These are phyloP conservation scores for Tarsius wallacei DNA, from an alignment of 2,797 vertebrate species.

Conservation along the genomic window DNA sequence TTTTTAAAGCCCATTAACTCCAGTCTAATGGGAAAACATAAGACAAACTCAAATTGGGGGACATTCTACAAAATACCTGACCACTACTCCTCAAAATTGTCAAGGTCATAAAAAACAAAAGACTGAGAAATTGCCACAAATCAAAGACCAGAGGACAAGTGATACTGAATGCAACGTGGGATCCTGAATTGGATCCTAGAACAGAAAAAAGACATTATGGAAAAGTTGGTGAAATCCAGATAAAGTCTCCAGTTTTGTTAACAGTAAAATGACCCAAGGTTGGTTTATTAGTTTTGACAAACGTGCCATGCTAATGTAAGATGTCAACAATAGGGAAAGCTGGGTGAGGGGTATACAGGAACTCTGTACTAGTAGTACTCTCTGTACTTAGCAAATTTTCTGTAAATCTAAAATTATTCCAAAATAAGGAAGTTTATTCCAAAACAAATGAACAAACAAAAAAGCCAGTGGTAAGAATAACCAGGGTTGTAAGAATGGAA, in stretches of 20 bases:
- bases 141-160: neutral
- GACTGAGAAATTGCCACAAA: slow-evolving; percentile 44
- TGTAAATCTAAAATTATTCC: slow-evolving; percentile 4
- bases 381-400: neutral
- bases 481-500: neutral
- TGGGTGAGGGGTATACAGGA: neutral
- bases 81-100: slow-evolving; percentile 54
- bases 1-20: neutral
- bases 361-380: neutral
- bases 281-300: slow-evolving; percentile 60
- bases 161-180: neutral
- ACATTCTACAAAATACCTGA: slow-evolving; percentile 36
- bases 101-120: slow-evolving; percentile 67
- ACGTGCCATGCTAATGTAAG: neutral
- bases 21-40: slow-evolving; percentile 14
- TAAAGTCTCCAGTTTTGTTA: neutral
- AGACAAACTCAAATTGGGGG: slow-evolving; percentile 24
- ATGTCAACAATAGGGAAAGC: neutral
- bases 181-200: neutral
- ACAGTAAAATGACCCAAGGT: neutral
- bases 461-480: neutral
- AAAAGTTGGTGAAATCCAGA: slow-evolving; percentile 51
- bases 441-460: neutral
- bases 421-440: slow-evolving; percentile 45
- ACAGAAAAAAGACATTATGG: slow-evolving; percentile 25